Base-by-base conservation (phyloP, 2,113 vertebrate genomes). In the Balaenoptera acutorostrata region DNA sequence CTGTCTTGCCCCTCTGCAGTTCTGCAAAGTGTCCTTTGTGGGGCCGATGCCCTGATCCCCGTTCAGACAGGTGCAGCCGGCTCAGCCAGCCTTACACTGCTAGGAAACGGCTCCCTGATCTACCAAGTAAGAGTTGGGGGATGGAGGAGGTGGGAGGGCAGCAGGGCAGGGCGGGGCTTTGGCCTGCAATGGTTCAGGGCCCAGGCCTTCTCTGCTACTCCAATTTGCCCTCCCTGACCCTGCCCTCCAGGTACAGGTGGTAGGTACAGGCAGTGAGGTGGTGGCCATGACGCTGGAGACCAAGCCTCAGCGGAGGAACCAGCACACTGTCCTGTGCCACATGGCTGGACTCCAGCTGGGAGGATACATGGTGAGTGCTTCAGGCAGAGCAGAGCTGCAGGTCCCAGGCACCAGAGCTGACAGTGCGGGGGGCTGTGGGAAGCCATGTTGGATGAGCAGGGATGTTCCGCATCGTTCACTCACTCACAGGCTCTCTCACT, bases 11-110 rank as follows among this genome's bases (percentile, higher is more conserved):
- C 63, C 75, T 36, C 25, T 27, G 41, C 39, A 99, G 99, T 99
- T 81, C 98, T 99, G 88, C 99, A 99, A 95, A 99, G 99, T 0
- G 99, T 99, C 94, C 99, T 99, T 96, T 99, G 99, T 0, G 99
- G 99, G 72, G 99, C 99, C 0, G 99, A 99, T 0, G 99, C 99
- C 66, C 91, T 99, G 98, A 98, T 96, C 33, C 99, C 99, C 0
- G 99, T 99, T 80, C 99, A 99, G 98, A 99, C 99, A 0, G 99
- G 99, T 14, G 99, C 99, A 0, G 99, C 99, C 2, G 99, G 99
- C 20, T 99, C 99, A 0, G 99, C 99, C 44, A 98, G 99, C 89
- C 99, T 99, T 94, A 96, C 77, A 0, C 98, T 99, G 61, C 99
- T 99, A 1, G 99, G 99, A 93, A 99, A 99, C 3, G 99, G 99